Conservation (phyloP, 2,113 vertebrate genomes). For the Meleagris gallopavo region DNA sequence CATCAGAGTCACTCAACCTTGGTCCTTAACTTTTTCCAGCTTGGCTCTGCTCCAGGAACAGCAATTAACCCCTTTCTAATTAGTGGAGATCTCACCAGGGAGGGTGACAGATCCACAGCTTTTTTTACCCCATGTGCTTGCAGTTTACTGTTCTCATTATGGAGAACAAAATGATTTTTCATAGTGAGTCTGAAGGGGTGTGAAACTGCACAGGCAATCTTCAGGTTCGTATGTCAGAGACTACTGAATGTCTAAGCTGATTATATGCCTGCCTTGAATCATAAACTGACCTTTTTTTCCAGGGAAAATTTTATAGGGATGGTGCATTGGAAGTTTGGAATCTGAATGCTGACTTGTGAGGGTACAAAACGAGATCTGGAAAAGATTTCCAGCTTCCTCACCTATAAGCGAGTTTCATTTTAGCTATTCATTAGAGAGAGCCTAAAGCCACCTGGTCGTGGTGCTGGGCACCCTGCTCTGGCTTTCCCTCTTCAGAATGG, state of each 20-base stretch:
- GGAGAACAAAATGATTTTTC: slow-evolving; percentile 5
- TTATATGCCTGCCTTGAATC: not conserved
- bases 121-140: not conserved
- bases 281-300: not conserved
- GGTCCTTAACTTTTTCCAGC: not conserved
- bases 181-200: not conserved
- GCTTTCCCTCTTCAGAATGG: not conserved
- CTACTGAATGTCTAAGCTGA: slow-evolving; percentile 44
- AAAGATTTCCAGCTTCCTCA: not conserved
- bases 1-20: not conserved
- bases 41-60: slow-evolving; percentile 9
- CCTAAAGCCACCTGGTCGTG: not conserved
- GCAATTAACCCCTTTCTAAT: slow-evolving; percentile 36
- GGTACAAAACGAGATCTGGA: not conserved
- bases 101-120: not conserved
- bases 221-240: slow-evolving; percentile 11
- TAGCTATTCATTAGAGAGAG: not conserved
- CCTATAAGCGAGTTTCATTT: not conserved
- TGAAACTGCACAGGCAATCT: slow-evolving; percentile 12
- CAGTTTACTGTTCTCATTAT: slow-evolving; percentile 61
- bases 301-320: not conserved
- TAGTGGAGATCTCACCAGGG: not conserved
- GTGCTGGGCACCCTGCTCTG: not conserved
- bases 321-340: not conserved
- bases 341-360: not conserved